Conservation (phyloP, 2,888 invertebrate species). For the Morpho helenor region DNA sequence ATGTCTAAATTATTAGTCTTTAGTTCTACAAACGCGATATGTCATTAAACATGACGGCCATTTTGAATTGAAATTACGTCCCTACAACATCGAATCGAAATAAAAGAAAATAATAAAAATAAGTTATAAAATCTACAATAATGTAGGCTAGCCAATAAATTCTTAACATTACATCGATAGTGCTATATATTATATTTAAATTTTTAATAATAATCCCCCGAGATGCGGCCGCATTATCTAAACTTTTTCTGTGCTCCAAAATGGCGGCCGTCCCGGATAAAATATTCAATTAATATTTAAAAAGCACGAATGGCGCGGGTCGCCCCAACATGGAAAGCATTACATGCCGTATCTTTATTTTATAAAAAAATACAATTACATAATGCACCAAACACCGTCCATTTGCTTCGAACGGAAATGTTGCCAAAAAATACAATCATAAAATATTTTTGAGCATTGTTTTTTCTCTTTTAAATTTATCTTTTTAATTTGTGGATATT, state of each 20-base stretch:
- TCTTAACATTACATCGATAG: slow-evolving; percentile 42
- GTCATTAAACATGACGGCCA: background rate
- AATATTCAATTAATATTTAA: slow-evolving; percentile 18
- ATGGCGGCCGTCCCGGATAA: slow-evolving; percentile 20
- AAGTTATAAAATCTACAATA: slow-evolving; percentile 41
- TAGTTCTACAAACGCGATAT: too few species aligned
- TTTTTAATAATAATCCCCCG: slow-evolving; percentile 28
- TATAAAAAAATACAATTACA: slow-evolving; percentile 35
- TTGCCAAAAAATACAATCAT: slow-evolving; percentile 14
- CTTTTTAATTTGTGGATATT: too few species aligned
- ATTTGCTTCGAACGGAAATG: slow-evolving; percentile 22
- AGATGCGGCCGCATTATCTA: slow-evolving; percentile 13
- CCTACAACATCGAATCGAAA: slow-evolving; percentile 18
- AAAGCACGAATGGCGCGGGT: slow-evolving; percentile 66
- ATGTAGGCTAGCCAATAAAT: slow-evolving; percentile 45
- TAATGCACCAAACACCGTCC: slow-evolving; percentile 43
- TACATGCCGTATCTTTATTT: slow-evolving; percentile 47
- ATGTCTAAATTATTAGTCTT: too few species aligned
- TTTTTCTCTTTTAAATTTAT: background rate
- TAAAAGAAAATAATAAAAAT: slow-evolving; percentile 24
- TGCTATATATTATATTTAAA: slow-evolving; percentile 39
- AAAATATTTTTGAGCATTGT: slow-evolving; percentile 10
- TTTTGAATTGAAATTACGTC: slow-evolving; percentile 6
- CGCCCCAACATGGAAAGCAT: slow-evolving; percentile 56
- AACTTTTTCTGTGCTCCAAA: background rate